These are phyloP conservation scores for Thaumatotibia leucotreta DNA, from an alignment of 1,140 invertebrate species.

Conservation along the genomic window DNA sequence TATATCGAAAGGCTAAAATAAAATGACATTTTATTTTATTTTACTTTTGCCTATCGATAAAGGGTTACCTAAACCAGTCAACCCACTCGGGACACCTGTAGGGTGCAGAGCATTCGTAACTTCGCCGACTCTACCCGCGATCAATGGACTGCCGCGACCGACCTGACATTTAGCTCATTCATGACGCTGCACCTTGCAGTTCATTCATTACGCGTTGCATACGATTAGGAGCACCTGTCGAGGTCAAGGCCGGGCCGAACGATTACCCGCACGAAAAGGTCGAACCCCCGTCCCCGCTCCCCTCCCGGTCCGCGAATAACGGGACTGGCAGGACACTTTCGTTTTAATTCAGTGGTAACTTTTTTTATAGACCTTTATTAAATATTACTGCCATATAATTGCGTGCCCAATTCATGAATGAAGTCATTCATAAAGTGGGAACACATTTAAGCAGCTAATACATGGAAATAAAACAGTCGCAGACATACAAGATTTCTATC, in stretches of 20 bases:
- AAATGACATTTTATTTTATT: no score
- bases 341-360: background rate
- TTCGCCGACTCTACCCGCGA: background rate
- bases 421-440: no score
- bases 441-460: no score
- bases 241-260: background rate
- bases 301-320: background rate
- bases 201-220: conserved; percentile 5
- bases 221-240: background rate
- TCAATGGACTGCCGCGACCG: background rate
- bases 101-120: background rate
- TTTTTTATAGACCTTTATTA: background rate
- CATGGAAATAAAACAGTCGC: no score
- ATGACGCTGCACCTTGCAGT: conserved; percentile 1
- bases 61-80: no score
- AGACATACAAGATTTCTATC: no score
- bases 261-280: conserved; percentile 9
- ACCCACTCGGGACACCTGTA: background rate
- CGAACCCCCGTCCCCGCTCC: background rate
- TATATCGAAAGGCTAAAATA: no score
- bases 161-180: conserved; percentile 3
- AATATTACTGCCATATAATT: no score
- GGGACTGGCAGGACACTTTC: background rate
- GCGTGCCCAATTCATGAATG: no score
- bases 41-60: no score